These are phyloP conservation scores for Arnoldichthys spilopterus DNA, from an alignment of 2,797 vertebrate species.

Conservation along the genomic window DNA sequence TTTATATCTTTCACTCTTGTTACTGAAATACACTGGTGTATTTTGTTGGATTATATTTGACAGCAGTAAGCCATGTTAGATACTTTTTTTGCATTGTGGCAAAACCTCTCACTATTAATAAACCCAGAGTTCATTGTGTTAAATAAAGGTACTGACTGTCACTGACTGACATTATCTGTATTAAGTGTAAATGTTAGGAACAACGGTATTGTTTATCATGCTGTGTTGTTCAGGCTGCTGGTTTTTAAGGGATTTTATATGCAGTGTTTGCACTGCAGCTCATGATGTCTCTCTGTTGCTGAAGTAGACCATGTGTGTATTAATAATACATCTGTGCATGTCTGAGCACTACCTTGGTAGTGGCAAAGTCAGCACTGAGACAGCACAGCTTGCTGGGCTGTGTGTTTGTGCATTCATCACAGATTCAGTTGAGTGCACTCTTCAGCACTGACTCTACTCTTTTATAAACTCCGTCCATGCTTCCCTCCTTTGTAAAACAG, in stretches of 20 bases:
- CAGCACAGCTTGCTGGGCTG: slow-evolving; percentile 46
- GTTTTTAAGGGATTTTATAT: background rate
- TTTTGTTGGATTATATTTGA: no score
- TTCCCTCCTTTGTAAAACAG: background rate
- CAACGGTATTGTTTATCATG: no score
- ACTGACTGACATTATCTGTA: no score
- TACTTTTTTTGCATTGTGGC: no score
- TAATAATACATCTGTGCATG: slow-evolving; percentile 59
- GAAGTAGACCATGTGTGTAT: slow-evolving; percentile 28
- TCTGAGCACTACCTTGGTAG: slow-evolving; percentile 48
- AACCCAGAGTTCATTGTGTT: no score
- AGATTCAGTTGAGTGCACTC: slow-evolving; percentile 2
- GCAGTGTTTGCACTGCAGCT: background rate
- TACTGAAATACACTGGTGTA: no score
- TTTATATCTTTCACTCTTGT: no score
- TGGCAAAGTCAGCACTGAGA: slow-evolving; percentile 36
- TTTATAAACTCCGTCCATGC: background rate
- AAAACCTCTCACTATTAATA: no score
- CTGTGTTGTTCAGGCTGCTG: background rate
- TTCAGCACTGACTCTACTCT: background rate
- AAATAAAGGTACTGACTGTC: no score
- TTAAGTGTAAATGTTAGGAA: no score
- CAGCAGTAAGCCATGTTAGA: no score
- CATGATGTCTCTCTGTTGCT: background rate
- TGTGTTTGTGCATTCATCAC: slow-evolving; percentile 25